phyloP scores from a whole-genome alignment of 2,797 vertebrate genomes.

The Channa striata region DNA sequence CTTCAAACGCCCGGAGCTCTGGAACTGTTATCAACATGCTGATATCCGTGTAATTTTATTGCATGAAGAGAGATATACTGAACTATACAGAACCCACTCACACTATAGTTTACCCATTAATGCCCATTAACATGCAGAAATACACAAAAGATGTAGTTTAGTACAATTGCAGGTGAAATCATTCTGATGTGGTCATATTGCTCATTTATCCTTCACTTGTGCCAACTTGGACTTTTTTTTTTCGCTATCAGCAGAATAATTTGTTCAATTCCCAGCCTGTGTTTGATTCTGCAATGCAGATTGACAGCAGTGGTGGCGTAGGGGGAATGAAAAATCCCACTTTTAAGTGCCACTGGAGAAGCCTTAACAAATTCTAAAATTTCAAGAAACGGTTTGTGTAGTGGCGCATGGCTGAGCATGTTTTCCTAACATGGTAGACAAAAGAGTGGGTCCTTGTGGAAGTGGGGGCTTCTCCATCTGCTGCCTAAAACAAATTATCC shows the following conservation, averaged over 20 bases:
- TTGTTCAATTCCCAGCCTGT: slow-evolving; percentile 41
- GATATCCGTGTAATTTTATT: slow-evolving; percentile 31
- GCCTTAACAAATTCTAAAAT: slow-evolving; percentile 30
- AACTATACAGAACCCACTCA: slow-evolving; percentile 7
- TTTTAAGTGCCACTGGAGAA: slow-evolving; percentile 23
- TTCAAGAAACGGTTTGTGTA: slow-evolving; percentile 45
- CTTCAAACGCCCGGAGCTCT: slow-evolving; percentile 30
- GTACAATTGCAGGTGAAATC: slow-evolving; percentile 14
- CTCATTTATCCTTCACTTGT: slow-evolving; percentile 6
- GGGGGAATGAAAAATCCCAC: slow-evolving; percentile 26
- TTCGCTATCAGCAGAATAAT: slow-evolving; percentile 43
- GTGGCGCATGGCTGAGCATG: slow-evolving; percentile 28
- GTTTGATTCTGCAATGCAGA: slow-evolving; percentile 54
- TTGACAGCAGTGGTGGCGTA: slow-evolving; percentile 44
- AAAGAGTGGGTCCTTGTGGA: slow-evolving; percentile 30
- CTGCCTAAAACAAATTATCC: slow-evolving; percentile 46
- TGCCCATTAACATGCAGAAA: slow-evolving; percentile 13
- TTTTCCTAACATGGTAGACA: slow-evolving; percentile 35
- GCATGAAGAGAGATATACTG: slow-evolving; percentile 9
- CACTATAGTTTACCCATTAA: slow-evolving; percentile 9
- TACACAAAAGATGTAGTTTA: slow-evolving; percentile 3
- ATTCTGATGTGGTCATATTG: slow-evolving; percentile 22
- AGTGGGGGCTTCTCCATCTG: slow-evolving; percentile 17
- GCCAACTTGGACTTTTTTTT: slow-evolving; percentile 18
- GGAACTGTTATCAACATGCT: slow-evolving; percentile 35